Evolutionary conservation across 1,140 invertebrate species (phyloP).

Genomic region (Bathynomus jamesi): DNA sequence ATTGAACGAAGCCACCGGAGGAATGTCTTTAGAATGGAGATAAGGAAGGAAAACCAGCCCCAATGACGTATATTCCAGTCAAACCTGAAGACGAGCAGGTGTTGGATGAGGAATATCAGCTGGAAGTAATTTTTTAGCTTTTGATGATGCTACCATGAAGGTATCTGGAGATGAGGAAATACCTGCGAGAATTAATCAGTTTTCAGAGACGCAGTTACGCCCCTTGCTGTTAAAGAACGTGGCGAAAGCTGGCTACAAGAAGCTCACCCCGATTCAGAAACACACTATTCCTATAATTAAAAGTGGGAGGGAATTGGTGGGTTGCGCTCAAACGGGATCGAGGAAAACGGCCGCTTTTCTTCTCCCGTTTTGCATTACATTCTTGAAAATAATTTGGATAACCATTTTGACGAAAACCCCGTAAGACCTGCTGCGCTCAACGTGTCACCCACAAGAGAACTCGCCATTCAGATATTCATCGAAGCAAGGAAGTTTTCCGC

Average conservation of each 20-base stretch:
- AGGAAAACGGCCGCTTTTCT: conserved; percentile 94
- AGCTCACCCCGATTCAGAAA: conserved; percentile 91
- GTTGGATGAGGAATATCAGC: too few species aligned
- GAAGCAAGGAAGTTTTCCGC: conserved; percentile 79
- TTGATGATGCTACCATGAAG: too few species aligned
- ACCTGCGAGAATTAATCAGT: too few species aligned
- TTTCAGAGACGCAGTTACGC: conserved; percentile 61
- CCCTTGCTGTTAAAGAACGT: conserved; percentile 67
- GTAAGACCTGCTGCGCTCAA: conserved; percentile 64
- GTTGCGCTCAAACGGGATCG: conserved; percentile 93
- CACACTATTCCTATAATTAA: conserved; percentile 75
- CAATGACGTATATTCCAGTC: too few species aligned
- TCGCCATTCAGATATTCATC: conserved; percentile 76
- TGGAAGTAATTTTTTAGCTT: too few species aligned
- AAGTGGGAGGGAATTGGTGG: conserved; percentile 80
- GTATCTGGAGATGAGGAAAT: conserved; percentile 24
- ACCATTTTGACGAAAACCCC: conserved; percentile 42
- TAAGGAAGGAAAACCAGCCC: too few species aligned
- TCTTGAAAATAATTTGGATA: conserved; percentile 48
- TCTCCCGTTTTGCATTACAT: conserved; percentile 76
- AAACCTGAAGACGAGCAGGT: too few species aligned
- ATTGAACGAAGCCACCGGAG: too few species aligned
- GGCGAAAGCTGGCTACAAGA: conserved; percentile 65
- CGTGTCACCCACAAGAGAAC: conserved; percentile 82
- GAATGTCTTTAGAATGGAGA: too few species aligned